These are phyloP conservation scores for Panopea generosa DNA, from an alignment of 2,888 invertebrate genomes.

Conservation along the genomic window DNA sequence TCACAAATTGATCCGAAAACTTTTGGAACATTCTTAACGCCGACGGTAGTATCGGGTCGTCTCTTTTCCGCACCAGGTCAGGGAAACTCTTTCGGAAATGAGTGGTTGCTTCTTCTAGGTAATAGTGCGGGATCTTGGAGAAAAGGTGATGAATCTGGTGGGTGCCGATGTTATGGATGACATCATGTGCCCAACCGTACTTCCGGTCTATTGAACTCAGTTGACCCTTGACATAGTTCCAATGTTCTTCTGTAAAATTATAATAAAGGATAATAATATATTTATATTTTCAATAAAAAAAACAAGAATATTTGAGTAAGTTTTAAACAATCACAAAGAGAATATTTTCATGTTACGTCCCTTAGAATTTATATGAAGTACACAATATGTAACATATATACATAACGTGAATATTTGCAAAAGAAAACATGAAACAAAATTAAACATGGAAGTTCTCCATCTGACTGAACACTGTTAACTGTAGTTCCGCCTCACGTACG, in stretches of 20 bases:
- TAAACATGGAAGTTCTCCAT: too few relatives aligned
- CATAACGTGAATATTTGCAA: too few relatives aligned
- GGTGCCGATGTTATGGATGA: slow-evolving; percentile 82
- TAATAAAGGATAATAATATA: too few relatives aligned
- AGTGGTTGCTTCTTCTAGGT: slow-evolving; percentile 80
- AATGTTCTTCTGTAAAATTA: slow-evolving; percentile 67
- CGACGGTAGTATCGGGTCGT: slow-evolving; percentile 78
- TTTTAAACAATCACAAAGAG: not conserved
- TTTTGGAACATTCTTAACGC: slow-evolving; percentile 79
- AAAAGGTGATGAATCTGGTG: slow-evolving; percentile 84
- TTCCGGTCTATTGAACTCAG: slow-evolving; percentile 82
- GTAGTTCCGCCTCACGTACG: too few relatives aligned
- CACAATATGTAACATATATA: too few relatives aligned
- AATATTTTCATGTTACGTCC: too few relatives aligned
- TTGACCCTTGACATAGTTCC: slow-evolving; percentile 83
- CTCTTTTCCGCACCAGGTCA: slow-evolving; percentile 73
- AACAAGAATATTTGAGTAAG: too few relatives aligned
- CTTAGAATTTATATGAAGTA: too few relatives aligned
- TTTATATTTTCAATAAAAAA: too few relatives aligned
- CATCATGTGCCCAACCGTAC: slow-evolving; percentile 81
- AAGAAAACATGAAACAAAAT: too few relatives aligned
- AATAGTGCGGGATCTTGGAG: slow-evolving; percentile 82
- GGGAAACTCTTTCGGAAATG: slow-evolving; percentile 80
- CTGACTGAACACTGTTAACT: too few relatives aligned
- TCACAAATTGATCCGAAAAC: slow-evolving; percentile 67